phyloP scores from a whole-genome alignment of 1,140 invertebrate species.

The Panagrolaimus sp. region DNA sequence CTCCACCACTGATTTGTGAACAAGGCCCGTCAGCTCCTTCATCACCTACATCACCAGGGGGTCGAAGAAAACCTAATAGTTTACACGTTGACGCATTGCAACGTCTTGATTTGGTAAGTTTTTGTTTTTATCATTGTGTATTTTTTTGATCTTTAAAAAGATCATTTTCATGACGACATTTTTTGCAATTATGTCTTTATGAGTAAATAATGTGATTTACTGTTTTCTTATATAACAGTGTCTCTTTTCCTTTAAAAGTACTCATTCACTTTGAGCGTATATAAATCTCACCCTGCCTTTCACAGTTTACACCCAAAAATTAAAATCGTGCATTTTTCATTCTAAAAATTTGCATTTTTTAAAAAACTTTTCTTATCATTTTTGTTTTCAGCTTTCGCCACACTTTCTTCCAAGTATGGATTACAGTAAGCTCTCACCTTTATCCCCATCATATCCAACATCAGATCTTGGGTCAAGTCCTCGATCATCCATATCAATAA shows the following conservation, averaged over 20 bases:
- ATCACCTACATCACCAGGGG: conserved; percentile 86
- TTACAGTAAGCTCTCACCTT: conserved; percentile 43
- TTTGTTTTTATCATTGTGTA: neutral
- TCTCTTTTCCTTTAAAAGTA: too few species aligned
- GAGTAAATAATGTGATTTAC: too few species aligned
- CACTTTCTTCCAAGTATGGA: conserved; percentile 45
- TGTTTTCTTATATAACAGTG: too few species aligned
- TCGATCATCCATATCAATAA: conserved; percentile 41
- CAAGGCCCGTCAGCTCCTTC: conserved; percentile 92
- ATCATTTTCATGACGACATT: neutral
- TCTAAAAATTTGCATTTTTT: too few species aligned
- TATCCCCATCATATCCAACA: conserved; percentile 51
- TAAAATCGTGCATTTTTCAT: too few species aligned
- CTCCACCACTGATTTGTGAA: conserved; percentile 83
- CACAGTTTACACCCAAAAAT: too few species aligned
- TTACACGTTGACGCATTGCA: conserved; percentile 70
- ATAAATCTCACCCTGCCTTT: too few species aligned
- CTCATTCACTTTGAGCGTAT: too few species aligned
- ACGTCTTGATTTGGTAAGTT: conserved; percentile 61
- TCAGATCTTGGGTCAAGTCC: conserved; percentile 51
- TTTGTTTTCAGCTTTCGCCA: conserved; percentile 46
- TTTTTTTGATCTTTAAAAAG: neutral
- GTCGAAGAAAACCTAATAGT: conserved; percentile 83
- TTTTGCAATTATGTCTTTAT: neutral
- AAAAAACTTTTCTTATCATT: too few species aligned